Conservation (phyloP, 2,888 invertebrate genomes). For the Papilio demoleus region DNA sequence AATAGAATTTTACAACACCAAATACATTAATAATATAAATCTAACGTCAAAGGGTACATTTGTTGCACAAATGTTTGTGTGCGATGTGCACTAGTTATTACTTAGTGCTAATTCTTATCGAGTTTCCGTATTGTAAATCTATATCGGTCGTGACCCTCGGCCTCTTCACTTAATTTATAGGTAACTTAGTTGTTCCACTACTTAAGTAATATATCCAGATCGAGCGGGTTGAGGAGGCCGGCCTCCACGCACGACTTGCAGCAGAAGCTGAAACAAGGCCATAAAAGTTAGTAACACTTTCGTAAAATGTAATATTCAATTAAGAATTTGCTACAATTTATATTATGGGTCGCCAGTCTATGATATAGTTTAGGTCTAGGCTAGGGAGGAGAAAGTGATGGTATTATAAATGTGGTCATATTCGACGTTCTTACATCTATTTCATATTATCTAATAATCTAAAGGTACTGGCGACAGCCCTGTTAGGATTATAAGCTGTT, state of each 20-base stretch:
- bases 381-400: no score
- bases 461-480: no score
- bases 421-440: no score
- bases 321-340: background rate
- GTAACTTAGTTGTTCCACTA: constrained; percentile 35
- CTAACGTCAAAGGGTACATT: background rate
- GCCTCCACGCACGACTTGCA: constrained; percentile 96
- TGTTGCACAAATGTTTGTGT: background rate
- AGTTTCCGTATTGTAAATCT: constrained; percentile 20
- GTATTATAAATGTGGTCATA: no score
- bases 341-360: no score
- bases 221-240: constrained; percentile 85
- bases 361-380: no score
- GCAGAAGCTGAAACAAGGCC: constrained; percentile 86
- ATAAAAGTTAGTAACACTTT: background rate
- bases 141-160: constrained; percentile 40
- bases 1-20: constrained; percentile 25
- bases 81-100: background rate
- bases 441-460: no score
- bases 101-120: background rate
- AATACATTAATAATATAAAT: constrained; percentile 22
- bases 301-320: background rate
- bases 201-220: constrained; percentile 61
- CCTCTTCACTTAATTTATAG: constrained; percentile 26
- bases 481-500: no score